phyloP scores from a whole-genome alignment of 92 coral and sea anemone species.

The Porites evermanni region DNA sequence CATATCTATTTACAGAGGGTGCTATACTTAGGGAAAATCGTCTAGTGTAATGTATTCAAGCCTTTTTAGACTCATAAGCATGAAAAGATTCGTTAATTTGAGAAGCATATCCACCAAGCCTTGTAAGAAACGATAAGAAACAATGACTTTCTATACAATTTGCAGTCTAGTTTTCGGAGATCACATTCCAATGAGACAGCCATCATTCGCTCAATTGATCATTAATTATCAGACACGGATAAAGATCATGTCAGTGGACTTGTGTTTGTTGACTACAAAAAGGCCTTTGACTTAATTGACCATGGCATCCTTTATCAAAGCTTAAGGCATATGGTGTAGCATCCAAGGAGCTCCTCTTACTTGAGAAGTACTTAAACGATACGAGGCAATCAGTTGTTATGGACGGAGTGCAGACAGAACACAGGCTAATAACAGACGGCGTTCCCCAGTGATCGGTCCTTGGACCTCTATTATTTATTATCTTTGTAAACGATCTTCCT shows the following conservation, averaged over 20 bases:
- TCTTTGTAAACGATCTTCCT: too few relatives aligned
- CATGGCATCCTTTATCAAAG: conserved; percentile 41
- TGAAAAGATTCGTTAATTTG: neutral
- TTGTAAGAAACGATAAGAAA: neutral
- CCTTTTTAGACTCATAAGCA: too few relatives aligned
- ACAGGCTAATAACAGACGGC: too few relatives aligned
- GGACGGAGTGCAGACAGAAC: neutral
- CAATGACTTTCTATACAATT: conserved; percentile 28
- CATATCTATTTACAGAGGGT: too few relatives aligned
- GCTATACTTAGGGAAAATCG: too few relatives aligned
- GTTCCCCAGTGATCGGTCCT: too few relatives aligned
- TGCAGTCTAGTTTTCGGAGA: conserved; percentile 27
- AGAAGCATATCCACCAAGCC: conserved; percentile 27
- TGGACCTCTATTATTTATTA: too few relatives aligned
- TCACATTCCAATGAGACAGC: conserved; percentile 19
- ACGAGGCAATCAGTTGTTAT: conserved; percentile 28
- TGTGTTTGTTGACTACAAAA: conserved; percentile 16
- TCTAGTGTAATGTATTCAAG: too few relatives aligned
- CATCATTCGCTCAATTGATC: conserved; percentile 25
- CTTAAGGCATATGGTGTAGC: conserved; percentile 45
- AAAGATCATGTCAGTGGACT: conserved; percentile 31
- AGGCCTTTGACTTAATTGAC: conserved; percentile 58
- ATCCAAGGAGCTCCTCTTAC: conserved; percentile 23
- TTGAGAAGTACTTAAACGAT: conserved; percentile 27
- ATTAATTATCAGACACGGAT: conserved; percentile 43